phyloP scores from a whole-genome alignment of 1,140 invertebrate species.

The Triops cancriformis region DNA sequence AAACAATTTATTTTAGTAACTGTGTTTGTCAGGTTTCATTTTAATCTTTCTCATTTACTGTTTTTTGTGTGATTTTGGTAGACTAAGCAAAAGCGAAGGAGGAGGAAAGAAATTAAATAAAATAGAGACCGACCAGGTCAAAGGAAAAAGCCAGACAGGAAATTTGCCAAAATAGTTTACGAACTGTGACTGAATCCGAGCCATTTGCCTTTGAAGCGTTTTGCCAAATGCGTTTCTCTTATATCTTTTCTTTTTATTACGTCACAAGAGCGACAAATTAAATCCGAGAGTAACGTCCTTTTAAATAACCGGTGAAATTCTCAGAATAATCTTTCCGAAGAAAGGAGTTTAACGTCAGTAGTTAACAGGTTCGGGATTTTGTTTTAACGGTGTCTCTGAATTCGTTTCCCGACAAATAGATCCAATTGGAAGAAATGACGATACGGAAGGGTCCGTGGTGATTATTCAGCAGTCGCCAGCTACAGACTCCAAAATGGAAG shows the following conservation, averaged over 20 bases:
- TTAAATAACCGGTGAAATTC: too few species aligned
- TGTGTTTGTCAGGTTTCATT: background rate
- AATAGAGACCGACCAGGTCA: background rate
- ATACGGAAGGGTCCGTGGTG: conserved; percentile 28
- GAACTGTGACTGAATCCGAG: conserved; percentile 5
- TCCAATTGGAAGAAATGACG: conserved; percentile 25
- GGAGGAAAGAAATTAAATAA: background rate
- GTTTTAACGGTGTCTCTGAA: background rate
- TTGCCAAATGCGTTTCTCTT: background rate
- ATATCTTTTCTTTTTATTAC: background rate
- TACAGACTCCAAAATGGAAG: conserved; percentile 26
- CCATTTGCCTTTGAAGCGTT: background rate
- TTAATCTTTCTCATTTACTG: background rate
- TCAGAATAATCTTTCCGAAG: too few species aligned
- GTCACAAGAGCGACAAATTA: background rate
- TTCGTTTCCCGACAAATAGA: conserved; percentile 6
- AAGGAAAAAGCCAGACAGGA: background rate
- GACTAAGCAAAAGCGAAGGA: background rate
- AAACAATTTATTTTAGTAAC: background rate
- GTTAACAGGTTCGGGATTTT: background rate
- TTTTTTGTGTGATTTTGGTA: background rate
- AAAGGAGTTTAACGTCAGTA: too few species aligned
- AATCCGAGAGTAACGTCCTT: too few species aligned
- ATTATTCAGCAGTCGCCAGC: conserved; percentile 26
- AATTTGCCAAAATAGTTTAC: conserved; percentile 14